Base-by-base conservation (phyloP, 1,140 invertebrate species). In the Drosophila ficusphila region DNA sequence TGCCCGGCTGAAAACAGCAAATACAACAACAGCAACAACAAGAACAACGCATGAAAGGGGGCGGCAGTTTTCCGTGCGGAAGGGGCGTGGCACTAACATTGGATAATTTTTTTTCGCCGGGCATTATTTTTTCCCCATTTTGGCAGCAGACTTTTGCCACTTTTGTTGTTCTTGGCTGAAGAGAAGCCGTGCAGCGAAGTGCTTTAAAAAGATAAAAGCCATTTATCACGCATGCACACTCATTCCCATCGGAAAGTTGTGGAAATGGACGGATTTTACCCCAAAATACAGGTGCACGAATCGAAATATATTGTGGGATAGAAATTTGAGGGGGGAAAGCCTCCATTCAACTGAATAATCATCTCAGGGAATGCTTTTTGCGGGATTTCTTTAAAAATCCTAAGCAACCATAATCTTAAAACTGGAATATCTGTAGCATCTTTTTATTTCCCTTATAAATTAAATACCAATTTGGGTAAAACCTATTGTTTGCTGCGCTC, bases 141-240 rank as follows among this genome's bases (percentile, higher is more conserved):
- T 52, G 31, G 18, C 7, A 49, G 14, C 47, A 64, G 41, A 75
- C 51, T 29, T 38, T 62, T 46, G 53, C 38, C 52, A 54, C 49
- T 70, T 51, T 67, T 51, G 31, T 41, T 60, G 36, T 44, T 74
- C 38, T 4, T 47, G 44, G n/a, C n/a, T n/a, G n/a, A n/a, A n/a
- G 46, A 72, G 72, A 83, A 70, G 76, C 67, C 81, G 62, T 88
- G 76, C 82, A 81, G 29, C 48, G 76, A 81, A 85, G 81, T 85
- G 82, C 81, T 70, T 85, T 81, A 81, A 86, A 86, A 81, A 88
- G 81, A 86, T 86, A 86, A 86, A 86, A 86, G 82, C 82, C 82
- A 86, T 86, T 86, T 86, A 86, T 86, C 81, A 85, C 72, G 76
- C 76, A 64, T 72, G 49, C 72, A 86, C 72, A 86, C 65, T 38